phyloP scores from a whole-genome alignment of 1,140 invertebrate genomes.

The Panulirus ornatus region DNA sequence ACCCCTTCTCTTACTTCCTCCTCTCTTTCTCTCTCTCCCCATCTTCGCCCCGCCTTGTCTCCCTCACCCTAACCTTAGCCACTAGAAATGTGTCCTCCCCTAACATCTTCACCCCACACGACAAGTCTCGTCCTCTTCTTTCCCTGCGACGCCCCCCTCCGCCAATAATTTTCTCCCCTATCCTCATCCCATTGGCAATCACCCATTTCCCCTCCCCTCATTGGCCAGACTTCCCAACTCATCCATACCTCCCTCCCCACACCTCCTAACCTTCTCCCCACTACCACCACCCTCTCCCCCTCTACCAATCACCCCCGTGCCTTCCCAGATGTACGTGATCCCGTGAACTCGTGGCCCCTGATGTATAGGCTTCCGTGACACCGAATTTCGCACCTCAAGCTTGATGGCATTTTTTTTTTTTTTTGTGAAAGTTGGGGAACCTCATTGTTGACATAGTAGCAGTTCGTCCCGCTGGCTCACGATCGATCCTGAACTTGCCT shows the following conservation, averaged over 20 bases:
- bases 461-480: no score
- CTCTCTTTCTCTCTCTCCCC: neutral
- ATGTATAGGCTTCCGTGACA: neutral
- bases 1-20: neutral
- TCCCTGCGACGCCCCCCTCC: neutral
- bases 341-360: neutral
- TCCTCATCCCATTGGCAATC: neutral
- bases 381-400: constrained; percentile 23
- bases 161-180: neutral
- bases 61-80: neutral
- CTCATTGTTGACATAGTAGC: no score
- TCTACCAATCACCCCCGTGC: neutral
- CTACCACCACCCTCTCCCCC: neutral
- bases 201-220: neutral
- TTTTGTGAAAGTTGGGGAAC: no score
- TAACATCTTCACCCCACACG: neutral
- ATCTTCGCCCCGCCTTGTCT: neutral
- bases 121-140: constrained; percentile 1
- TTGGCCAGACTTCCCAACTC: neutral
- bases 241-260: neutral
- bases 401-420: no score
- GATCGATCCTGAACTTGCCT: no score
- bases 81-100: no score
- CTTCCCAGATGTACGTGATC: constrained; percentile 2
- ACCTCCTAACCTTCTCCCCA: no score